Percentiles rank a stretch among this genome's conserved stretches.
Evolutionary conservation across 2,113 vertebrate species (phyloP).

Genomic region (Notarius quadriscutis): DNA sequence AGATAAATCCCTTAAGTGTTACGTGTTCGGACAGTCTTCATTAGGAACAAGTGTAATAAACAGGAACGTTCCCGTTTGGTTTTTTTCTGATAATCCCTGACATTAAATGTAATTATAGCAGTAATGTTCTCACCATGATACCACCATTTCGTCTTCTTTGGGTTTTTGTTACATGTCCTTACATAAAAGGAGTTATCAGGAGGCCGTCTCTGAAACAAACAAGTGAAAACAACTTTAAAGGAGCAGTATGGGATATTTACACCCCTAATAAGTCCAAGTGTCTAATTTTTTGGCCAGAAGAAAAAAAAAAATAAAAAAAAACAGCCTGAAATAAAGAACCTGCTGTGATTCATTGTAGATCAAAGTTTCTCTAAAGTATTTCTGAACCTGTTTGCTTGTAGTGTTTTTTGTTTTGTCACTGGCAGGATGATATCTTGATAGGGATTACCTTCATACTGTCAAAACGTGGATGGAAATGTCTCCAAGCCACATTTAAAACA

Average conservation of each 20-base stretch:
- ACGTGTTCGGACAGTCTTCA: background rate
- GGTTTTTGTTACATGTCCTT: conserved; percentile 99
- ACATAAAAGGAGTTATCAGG: conserved; percentile 99
- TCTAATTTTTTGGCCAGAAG: background rate
- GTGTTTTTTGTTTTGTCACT: background rate
- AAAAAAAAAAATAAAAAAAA: background rate
- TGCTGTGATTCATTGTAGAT: background rate
- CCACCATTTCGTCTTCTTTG: conserved; percentile 99
- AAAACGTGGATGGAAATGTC: background rate
- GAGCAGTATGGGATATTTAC: background rate
- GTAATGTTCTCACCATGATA: conserved; percentile 88
- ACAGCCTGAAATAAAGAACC: background rate
- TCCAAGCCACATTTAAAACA: background rate
- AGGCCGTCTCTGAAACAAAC: conserved; percentile 75
- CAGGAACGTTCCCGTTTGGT: background rate
- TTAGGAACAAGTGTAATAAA: background rate
- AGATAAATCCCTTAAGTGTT: background rate
- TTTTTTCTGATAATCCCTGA: background rate
- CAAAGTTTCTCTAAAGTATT: background rate
- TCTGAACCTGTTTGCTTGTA: background rate
- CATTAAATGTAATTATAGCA: background rate
- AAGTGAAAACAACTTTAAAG: background rate
- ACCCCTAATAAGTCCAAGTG: background rate
- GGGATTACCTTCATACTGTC: background rate
- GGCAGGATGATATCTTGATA: background rate